phyloP scores from a whole-genome alignment of 2,797 vertebrate genomes.

The Cetoscarus ocellatus region DNA sequence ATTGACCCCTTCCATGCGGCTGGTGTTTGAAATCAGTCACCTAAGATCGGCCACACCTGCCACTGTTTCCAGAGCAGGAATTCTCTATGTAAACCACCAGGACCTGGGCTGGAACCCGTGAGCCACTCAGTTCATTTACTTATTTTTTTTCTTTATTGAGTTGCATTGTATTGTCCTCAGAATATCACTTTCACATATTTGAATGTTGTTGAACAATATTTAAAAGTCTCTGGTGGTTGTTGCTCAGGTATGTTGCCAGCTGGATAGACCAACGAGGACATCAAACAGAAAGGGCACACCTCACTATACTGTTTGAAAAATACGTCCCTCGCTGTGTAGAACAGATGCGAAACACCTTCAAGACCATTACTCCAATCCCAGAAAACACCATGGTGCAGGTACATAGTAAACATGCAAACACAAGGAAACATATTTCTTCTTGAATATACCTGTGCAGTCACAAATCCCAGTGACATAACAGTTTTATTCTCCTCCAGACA shows the following conservation, averaged over 20 bases:
- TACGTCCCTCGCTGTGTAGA: slow-evolving; percentile 88
- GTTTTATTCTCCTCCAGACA: slow-evolving; percentile 75
- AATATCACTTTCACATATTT: neutral
- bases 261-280: slow-evolving; percentile 88
- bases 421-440: neutral
- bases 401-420: slow-evolving; percentile 14
- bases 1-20: slow-evolving; percentile 84
- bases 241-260: slow-evolving; percentile 86
- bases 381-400: slow-evolving; percentile 91
- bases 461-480: slow-evolving; percentile 10
- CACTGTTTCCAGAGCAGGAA: slow-evolving; percentile 87
- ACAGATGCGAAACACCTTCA: slow-evolving; percentile 86
- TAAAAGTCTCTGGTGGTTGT: slow-evolving; percentile 15
- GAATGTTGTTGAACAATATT: neutral
- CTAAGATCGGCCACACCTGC: slow-evolving; percentile 85
- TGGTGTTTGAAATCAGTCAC: slow-evolving; percentile 89
- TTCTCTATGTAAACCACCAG: slow-evolving; percentile 87
- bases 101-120: slow-evolving; percentile 88
- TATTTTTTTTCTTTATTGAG: neutral
- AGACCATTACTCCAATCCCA: slow-evolving; percentile 85
- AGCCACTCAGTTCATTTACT: slow-evolving; percentile 61
- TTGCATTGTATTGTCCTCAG: neutral
- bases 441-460: neutral
- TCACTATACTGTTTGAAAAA: slow-evolving; percentile 92
- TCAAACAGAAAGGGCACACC: slow-evolving; percentile 89